phyloP scores from a whole-genome alignment of 2,797 vertebrate genomes.

The Mormyrus proboscirostris region DNA sequence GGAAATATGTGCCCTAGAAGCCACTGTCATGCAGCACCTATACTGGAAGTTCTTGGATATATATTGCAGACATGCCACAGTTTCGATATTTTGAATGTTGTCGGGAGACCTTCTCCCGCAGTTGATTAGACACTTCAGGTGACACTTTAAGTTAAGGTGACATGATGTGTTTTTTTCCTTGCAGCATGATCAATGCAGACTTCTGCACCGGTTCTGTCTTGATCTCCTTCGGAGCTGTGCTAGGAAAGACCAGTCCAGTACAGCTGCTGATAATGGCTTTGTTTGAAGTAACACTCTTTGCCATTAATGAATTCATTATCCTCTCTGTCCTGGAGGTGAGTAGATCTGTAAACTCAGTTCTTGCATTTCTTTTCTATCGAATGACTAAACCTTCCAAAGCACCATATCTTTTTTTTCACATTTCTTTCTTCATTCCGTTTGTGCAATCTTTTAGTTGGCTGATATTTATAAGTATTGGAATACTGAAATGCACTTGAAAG shows the following conservation, averaged over 20 bases:
- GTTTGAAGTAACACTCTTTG: conserved; percentile 73
- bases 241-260: conserved; percentile 78
- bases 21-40: not conserved
- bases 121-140: not conserved
- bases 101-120: not conserved
- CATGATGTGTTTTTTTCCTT: not conserved
- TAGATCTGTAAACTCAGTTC: conserved; percentile 3
- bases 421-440: not conserved
- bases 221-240: conserved; percentile 75
- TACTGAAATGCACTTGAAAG: not conserved
- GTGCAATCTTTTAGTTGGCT: not conserved
- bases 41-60: not conserved
- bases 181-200: conserved; percentile 83
- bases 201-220: conserved; percentile 77
- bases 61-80: not conserved
- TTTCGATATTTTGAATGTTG: not conserved
- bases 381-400: not conserved
- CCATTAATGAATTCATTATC: conserved; percentile 75
- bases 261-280: conserved; percentile 80
- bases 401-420: not conserved
- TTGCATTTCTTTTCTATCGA: not conserved
- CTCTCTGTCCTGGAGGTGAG: conserved; percentile 68
- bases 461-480: not conserved
- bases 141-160: not conserved
- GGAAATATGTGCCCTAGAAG: not conserved